Evolutionary conservation across 2,888 invertebrate genomes (phyloP).

Genomic region (Aethes cnicana): DNA sequence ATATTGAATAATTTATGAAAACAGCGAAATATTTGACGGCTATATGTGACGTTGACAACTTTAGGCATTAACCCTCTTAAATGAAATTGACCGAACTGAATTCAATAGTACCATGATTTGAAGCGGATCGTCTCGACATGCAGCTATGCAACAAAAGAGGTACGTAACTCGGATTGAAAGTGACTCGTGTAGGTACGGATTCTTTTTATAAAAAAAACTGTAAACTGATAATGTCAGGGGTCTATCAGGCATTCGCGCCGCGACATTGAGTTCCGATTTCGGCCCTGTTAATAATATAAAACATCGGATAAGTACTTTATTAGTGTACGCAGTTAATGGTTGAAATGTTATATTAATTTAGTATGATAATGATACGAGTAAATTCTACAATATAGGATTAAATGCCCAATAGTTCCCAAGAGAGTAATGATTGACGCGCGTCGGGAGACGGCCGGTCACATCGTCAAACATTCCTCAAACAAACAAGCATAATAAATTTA

Average conservation of each 20-base stretch:
- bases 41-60: too few relatives aligned
- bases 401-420: conserved; percentile 83
- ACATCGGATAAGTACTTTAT: conserved; percentile 68
- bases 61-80: too few relatives aligned
- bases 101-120: conserved; percentile 38
- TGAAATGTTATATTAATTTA: conserved; percentile 81
- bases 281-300: conserved; percentile 76
- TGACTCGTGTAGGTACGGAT: conserved; percentile 64
- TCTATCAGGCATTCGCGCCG: conserved; percentile 83
- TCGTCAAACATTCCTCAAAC: conserved; percentile 66
- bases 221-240: conserved; percentile 58
- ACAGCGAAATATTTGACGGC: too few relatives aligned
- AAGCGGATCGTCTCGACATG: conserved; percentile 61
- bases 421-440: conserved; percentile 65
- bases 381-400: conserved; percentile 80
- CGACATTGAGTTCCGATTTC: conserved; percentile 64
- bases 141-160: conserved; percentile 70
- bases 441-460: conserved; percentile 34
- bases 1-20: too few relatives aligned
- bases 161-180: conserved; percentile 71
- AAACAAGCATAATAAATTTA: conserved; percentile 78
- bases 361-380: conserved; percentile 75
- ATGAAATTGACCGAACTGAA: conserved; percentile 31
- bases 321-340: conserved; percentile 82
- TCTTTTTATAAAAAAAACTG: conserved; percentile 59